Percentiles rank a stretch among this genome's conserved stretches.
Conservation (phyloP, 2,113 vertebrate species). For the Cinclus mexicanus region DNA sequence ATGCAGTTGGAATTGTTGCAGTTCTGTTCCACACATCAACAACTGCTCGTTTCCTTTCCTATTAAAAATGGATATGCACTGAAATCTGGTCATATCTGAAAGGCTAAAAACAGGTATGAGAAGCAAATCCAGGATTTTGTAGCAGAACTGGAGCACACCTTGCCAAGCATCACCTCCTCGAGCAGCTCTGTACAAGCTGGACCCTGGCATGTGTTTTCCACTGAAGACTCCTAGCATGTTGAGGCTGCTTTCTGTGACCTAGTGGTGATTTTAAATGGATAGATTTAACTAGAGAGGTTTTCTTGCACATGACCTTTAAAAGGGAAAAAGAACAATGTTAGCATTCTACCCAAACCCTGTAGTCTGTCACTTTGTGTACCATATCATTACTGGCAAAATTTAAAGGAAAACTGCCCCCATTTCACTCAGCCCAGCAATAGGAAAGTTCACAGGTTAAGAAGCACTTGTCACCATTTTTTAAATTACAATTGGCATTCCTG, state of each 20-base stretch:
- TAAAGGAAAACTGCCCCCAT: constrained; percentile 55
- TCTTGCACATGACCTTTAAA: constrained; percentile 70
- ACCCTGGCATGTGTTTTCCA: constrained; percentile 42
- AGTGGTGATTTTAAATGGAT: constrained; percentile 70
- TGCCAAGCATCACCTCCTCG: constrained; percentile 42
- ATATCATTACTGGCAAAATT: constrained; percentile 53
- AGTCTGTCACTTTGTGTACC: constrained; percentile 69
- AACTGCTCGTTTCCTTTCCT: constrained; percentile 71
- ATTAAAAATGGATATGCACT: constrained; percentile 69
- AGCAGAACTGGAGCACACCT: constrained; percentile 57
- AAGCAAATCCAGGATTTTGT: constrained; percentile 62
- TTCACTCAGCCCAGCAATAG: constrained; percentile 31
- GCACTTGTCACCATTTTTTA: constrained; percentile 52
- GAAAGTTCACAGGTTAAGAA: constrained; percentile 64
- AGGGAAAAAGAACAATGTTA: constrained; percentile 71
- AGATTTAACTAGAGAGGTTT: constrained; percentile 62
- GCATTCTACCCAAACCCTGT: constrained; percentile 67
- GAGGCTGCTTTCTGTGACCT: constrained; percentile 63
- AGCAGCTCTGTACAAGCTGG: constrained; percentile 29
- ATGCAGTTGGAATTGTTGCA: constrained; percentile 58
- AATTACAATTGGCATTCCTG: constrained; percentile 60
- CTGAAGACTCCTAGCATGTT: constrained; percentile 49
- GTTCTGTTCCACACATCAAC: constrained; percentile 67
- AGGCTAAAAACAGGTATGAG: constrained; percentile 66
- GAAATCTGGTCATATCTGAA: constrained; percentile 54